Conservation (phyloP, 2,113 vertebrate species). For the Aythya baeri region DNA sequence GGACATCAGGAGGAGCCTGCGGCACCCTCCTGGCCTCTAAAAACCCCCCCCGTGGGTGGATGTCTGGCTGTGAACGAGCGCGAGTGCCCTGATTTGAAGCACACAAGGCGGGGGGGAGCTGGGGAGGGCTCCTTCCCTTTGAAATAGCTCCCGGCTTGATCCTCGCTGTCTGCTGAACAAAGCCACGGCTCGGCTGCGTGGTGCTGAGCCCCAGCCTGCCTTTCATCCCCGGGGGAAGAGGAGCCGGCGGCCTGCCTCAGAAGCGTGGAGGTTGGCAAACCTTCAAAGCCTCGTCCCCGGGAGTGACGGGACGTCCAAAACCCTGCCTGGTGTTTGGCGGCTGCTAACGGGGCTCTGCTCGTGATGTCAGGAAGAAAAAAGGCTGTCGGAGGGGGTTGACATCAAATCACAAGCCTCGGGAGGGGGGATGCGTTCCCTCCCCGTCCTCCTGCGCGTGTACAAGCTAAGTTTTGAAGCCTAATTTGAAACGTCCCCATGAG, state of each 20-base stretch:
- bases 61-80: no score
- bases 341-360: background rate
- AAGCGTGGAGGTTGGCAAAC: background rate
- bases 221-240: background rate
- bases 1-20: background rate
- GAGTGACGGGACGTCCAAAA: background rate
- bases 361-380: background rate
- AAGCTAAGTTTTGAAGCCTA: background rate
- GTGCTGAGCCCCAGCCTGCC: background rate
- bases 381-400: background rate
- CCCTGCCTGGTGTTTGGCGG: background rate
- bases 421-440: background rate
- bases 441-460: background rate
- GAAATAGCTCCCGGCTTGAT: background rate
- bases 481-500: background rate
- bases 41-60: background rate
- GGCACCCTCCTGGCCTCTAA: background rate
- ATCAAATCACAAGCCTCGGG: background rate
- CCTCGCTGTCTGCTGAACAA: background rate
- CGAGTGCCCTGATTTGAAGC: background rate
- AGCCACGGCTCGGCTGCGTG: background rate
- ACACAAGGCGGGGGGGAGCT: background rate
- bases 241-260: background rate
- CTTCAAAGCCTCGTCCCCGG: background rate
- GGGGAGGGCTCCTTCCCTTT: background rate